Percentiles rank a stretch among this genome's conserved stretches.
Conservation (phyloP, 92 coral and sea anemone genomes). For the Porites divaricata region DNA sequence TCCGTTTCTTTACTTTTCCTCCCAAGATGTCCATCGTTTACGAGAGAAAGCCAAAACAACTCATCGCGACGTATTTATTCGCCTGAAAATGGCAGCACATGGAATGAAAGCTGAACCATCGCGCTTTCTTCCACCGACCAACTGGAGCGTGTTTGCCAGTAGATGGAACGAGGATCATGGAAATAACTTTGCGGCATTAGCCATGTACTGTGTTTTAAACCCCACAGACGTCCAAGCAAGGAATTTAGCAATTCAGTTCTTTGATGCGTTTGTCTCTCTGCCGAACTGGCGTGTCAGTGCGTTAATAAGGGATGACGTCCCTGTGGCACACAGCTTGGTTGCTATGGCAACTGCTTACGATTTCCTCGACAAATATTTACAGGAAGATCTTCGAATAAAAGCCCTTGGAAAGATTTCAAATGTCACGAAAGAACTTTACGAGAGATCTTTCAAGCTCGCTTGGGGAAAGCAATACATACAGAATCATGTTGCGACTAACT, state of each 20-base stretch:
- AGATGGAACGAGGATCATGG: constrained; percentile 90
- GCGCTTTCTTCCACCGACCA: constrained; percentile 63
- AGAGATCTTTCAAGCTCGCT: constrained; percentile 53
- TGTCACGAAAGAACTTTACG: constrained; percentile 58
- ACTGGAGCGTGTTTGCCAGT: constrained; percentile 66
- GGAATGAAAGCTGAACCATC: constrained; percentile 40
- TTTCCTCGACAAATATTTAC: constrained; percentile 63
- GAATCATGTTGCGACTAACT: constrained; percentile 94
- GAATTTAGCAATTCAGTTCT: constrained; percentile 57
- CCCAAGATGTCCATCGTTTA: constrained; percentile 55
- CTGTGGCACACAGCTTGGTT: constrained; percentile 87
- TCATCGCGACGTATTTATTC: constrained; percentile 67
- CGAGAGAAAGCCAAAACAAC: constrained; percentile 68
- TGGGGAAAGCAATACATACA: constrained; percentile 91
- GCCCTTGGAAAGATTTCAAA: constrained; percentile 46
- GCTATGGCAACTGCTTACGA: constrained; percentile 92
- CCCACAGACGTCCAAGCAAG: constrained; percentile 65
- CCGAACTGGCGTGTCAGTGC: constrained; percentile 79
- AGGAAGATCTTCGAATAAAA: constrained; percentile 48
- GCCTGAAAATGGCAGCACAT: constrained; percentile 58
- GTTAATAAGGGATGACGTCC: constrained; percentile 80
- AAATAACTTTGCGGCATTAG: constrained; percentile 69
- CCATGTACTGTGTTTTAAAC: constrained; percentile 84
- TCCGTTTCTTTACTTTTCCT: constrained; percentile 76
- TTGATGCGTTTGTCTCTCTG: constrained; percentile 60